A percentile compares a stretch with the other conserved stretches of the same genome.
Conservation (phyloP, 2,113 vertebrate genomes). For the Anguilla rostrata region DNA sequence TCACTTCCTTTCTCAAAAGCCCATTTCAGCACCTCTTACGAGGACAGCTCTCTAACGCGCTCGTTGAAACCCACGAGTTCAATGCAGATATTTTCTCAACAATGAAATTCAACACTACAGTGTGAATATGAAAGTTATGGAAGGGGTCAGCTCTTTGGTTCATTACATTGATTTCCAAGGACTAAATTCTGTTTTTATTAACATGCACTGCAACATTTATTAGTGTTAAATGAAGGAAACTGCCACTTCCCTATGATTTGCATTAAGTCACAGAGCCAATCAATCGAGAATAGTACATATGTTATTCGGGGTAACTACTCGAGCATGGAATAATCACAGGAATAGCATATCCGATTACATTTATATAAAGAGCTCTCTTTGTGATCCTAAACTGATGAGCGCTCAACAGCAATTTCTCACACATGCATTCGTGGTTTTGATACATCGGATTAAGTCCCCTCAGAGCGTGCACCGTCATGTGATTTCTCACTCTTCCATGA, state of each 20-base stretch:
- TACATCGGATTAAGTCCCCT: not conserved
- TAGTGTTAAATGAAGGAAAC: no score
- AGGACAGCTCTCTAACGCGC: slow-evolving; percentile 37
- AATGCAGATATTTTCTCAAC: not conserved
- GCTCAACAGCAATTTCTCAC: not conserved
- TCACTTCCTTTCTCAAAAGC: slow-evolving; percentile 7
- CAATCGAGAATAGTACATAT: no score
- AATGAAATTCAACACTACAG: not conserved
- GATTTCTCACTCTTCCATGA: not conserved
- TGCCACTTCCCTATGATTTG: no score
- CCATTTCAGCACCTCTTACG: slow-evolving; percentile 37
- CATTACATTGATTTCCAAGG: not conserved
- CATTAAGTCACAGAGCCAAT: no score
- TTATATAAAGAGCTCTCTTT: not conserved
- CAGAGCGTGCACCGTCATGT: not conserved
- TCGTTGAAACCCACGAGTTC: not conserved
- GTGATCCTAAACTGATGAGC: not conserved
- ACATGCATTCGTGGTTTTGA: not conserved
- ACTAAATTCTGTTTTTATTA: no score
- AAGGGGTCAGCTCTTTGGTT: not conserved
- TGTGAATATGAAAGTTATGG: not conserved
- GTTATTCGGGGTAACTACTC: no score
- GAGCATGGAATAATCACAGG: no score
- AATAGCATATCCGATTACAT: not conserved
- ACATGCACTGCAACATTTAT: no score